Conservation (phyloP, 2,797 vertebrate species). For the Rousettus madagascariensis region DNA sequence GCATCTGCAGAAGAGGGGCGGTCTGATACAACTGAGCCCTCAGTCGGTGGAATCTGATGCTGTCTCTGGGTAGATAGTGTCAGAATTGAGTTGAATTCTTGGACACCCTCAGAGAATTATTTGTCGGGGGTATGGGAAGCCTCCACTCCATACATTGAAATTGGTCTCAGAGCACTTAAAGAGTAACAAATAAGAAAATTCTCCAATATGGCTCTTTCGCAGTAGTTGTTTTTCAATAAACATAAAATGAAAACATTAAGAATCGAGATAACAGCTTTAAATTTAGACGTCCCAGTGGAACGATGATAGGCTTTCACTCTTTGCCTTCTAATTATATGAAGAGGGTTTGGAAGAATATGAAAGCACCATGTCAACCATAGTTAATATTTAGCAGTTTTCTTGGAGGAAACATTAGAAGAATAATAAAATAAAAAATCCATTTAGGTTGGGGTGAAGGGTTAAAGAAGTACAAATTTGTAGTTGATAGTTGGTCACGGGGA, state of each 20-base stretch:
- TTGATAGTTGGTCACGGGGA: too few species aligned
- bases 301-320: not conserved
- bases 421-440: not conserved
- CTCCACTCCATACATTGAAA: not conserved
- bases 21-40: not conserved
- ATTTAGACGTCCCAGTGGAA: not conserved
- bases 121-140: not conserved
- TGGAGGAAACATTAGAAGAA: not conserved
- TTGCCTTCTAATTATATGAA: not conserved
- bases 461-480: too few species aligned
- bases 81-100: not conserved
- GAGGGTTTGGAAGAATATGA: not conserved
- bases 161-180: not conserved
- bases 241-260: not conserved
- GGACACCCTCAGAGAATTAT: not conserved
- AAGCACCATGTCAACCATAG: not conserved
- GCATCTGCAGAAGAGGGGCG: not conserved
- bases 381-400: not conserved
- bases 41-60: not conserved
- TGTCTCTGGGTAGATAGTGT: not conserved
- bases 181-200: not conserved
- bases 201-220: not conserved
- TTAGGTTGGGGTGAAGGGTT: not conserved
- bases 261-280: not conserved
- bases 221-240: not conserved